These are phyloP conservation scores for Caenorhabditis sp. DNA, from an alignment of 2,888 invertebrate species.

Conservation along the genomic window DNA sequence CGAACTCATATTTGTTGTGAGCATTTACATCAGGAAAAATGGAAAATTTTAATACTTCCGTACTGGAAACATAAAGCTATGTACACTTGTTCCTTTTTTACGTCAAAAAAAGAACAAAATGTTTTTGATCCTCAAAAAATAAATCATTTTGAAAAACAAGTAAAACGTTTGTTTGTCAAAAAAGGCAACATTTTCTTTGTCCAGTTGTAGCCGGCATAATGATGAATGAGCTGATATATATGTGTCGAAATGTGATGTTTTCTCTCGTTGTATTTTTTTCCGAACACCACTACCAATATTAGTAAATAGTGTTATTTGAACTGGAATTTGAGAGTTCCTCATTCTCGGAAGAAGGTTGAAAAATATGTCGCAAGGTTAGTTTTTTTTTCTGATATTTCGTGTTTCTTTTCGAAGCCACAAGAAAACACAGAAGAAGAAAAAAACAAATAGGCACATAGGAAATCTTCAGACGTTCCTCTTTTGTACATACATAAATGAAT, in stretches of 20 bases:
- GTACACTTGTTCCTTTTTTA: no score
- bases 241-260: neutral
- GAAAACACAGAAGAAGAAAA: neutral
- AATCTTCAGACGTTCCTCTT: neutral
- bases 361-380: neutral
- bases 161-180: neutral
- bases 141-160: no score
- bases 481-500: neutral
- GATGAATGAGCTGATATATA: conserved; percentile 1
- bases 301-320: neutral
- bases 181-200: neutral
- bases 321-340: neutral
- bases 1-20: no score
- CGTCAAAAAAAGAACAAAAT: no score
- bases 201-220: neutral
- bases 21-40: no score
- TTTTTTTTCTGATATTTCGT: neutral
- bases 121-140: no score
- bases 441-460: neutral
- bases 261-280: neutral
- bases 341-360: neutral
- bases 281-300: neutral
- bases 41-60: no score
- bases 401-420: neutral
- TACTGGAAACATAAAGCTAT: no score